These are phyloP conservation scores for Drosophila trapezifrons DNA, from an alignment of 1,140 invertebrate species.

Conservation along the genomic window DNA sequence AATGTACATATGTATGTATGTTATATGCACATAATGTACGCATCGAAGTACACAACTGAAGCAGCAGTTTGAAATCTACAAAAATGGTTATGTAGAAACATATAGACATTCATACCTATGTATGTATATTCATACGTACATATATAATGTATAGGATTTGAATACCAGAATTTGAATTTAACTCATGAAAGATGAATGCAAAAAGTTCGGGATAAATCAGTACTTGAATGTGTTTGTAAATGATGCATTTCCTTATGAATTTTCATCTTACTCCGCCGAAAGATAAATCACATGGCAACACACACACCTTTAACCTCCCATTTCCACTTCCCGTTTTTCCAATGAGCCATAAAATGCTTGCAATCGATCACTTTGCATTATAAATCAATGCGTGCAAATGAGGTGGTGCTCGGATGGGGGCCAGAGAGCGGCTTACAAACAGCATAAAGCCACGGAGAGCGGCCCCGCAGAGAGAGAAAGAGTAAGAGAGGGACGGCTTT, in stretches of 20 bases:
- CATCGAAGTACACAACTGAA: conserved; percentile 14
- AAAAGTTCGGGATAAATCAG: not conserved
- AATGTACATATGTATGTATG: conserved; percentile 11
- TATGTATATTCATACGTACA: not conserved
- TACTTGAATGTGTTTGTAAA: no score
- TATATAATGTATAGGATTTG: not conserved
- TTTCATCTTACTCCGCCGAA: not conserved
- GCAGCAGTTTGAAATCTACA: conserved; percentile 10
- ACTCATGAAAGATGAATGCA: no score
- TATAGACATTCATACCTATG: not conserved
- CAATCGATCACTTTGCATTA: conserved; percentile 49
- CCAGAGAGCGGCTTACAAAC: conserved; percentile 15
- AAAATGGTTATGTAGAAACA: not conserved
- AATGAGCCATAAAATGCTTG: conserved; percentile 36
- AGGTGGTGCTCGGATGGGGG: not conserved
- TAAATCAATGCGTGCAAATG: conserved; percentile 33
- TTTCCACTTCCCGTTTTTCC: conserved; percentile 40
- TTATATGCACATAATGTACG: conserved; percentile 11
- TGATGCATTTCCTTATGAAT: no score
- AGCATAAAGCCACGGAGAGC: conserved; percentile 10
- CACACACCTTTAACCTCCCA: conserved; percentile 40
- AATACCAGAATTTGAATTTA: not conserved
- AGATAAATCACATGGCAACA: conserved; percentile 25
- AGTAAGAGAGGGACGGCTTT: not conserved
- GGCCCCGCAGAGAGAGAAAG: conserved; percentile 13